phyloP scores from a whole-genome alignment of 37 sponge, comb jelly and placozoan species.

The Hormiphora californensis region DNA sequence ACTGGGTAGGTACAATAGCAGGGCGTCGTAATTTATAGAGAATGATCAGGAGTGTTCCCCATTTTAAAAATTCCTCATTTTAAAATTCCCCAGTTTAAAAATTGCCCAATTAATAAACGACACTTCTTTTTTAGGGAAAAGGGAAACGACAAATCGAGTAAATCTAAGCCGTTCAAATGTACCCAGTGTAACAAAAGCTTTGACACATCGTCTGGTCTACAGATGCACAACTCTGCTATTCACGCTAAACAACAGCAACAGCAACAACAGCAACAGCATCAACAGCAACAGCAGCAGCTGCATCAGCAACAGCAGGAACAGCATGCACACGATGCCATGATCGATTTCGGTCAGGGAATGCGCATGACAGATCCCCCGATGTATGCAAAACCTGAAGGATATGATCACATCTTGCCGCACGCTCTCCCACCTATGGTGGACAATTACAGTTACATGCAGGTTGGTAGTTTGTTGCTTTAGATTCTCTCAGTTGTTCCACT shows the following conservation, averaged over 20 bases:
- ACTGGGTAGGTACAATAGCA: slow-evolving; percentile 8
- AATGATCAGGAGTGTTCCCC: neutral
- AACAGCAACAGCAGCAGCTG: neutral
- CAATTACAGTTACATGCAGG: slow-evolving; percentile 54
- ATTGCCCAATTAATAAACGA: no score
- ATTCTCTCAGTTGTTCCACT: neutral
- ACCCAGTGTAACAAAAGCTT: neutral
- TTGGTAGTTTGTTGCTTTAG: neutral
- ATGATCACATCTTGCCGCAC: slow-evolving; percentile 3
- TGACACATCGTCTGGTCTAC: neutral
- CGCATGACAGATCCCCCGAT: no score
- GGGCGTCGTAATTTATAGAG: neutral
- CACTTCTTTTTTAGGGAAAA: neutral
- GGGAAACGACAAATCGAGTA: neutral
- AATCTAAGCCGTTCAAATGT: neutral
- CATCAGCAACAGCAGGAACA: neutral
- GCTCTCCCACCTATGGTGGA: slow-evolving; percentile 13
- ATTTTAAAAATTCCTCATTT: no score
- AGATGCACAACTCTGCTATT: neutral
- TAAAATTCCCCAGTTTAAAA: no score
- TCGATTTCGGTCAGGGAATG: no score
- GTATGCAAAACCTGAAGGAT: no score
- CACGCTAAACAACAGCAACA: neutral
- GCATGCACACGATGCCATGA: no score
- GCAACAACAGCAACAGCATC: neutral